Base-by-base conservation (phyloP, 1,140 invertebrate genomes). In the Cydia splendana region DNA sequence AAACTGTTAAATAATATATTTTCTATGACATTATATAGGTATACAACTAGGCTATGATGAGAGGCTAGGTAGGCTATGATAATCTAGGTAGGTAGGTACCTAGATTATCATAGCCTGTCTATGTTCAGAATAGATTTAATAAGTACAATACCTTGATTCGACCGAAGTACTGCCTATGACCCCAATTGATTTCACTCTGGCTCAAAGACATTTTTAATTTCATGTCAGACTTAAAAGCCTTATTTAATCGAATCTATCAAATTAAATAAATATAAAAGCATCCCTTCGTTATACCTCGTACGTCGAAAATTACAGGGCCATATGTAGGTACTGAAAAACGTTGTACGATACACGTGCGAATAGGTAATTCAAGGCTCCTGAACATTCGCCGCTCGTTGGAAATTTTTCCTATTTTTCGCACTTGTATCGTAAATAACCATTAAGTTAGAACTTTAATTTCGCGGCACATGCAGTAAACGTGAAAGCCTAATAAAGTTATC, bases 211-310 rank as follows among this genome's bases (percentile, higher is more conserved):
- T 20, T 6, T 9, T 62, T 62, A 20, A 24, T 9, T 62, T 20
- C n/a, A 53, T 6, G 13, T 6, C 4, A 53, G 18, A 1, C 57
- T 5, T 71, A 42, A 45, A 71, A 38, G 67, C n/a, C 51, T 53
- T 53, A 53, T 42, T 15, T 13, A 71, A 71, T 71, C 1, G 15
- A 38, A 71, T 71, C 67, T 34, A 42, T 71, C 67, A 38, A 71
- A 71, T 71, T 71, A 34, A 71, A 71, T 71, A 71, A 71, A 71
- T 71, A 71, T 71, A 71, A 71, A 71, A 71, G 67, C 67, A 67
- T 28, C 12, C n/a, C 34, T 4, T 71, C 30, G 28, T 28, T 15
- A 69, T 71, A 71, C 67, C 67, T 71, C n/a, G n/a, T n/a, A 24
- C 24, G 24, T 2, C 24, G 0, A 2, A 24, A 24, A 1, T 24